These are phyloP conservation scores for Bergia puertoricense DNA, from an alignment of 92 coral and sea anemone genomes.

Conservation along the genomic window DNA sequence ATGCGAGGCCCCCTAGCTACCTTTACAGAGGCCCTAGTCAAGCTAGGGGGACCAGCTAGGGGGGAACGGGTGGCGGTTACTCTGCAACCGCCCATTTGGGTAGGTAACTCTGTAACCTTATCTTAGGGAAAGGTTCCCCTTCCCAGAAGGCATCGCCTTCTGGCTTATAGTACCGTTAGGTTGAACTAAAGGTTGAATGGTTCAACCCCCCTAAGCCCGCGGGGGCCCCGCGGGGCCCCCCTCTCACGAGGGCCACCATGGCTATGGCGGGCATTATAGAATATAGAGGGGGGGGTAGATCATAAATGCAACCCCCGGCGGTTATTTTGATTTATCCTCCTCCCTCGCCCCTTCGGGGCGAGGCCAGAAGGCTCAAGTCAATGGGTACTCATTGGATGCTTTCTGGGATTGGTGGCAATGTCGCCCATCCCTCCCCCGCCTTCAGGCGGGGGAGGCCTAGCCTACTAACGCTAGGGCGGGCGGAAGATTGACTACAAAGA, in stretches of 20 bases:
- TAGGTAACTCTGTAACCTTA: too few species aligned
- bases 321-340: constrained; percentile 24
- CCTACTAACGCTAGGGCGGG: constrained; percentile 6
- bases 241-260: constrained; percentile 22
- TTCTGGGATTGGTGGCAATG: constrained; percentile 19
- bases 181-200: not conserved
- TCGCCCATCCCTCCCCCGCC: constrained; percentile 9
- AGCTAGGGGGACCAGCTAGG: too few species aligned
- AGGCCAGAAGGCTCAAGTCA: too few species aligned
- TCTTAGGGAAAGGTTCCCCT: too few species aligned
- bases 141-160: too few species aligned
- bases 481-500: not conserved
- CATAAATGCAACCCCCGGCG: constrained; percentile 1
- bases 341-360: not conserved
- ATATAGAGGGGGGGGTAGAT: constrained; percentile 21
- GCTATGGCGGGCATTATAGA: constrained; percentile 17
- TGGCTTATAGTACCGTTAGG: not conserved
- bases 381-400: too few species aligned
- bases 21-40: too few species aligned
- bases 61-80: too few species aligned
- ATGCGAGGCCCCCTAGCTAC: too few species aligned
- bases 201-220: constrained; percentile 5
- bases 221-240: constrained; percentile 39
- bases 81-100: too few species aligned
- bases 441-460: not conserved